Percentiles rank a stretch among this genome's conserved stretches.
These are phyloP conservation scores for Temnothorax longispinosus DNA, from an alignment of 1,140 invertebrate species.

Conservation along the genomic window DNA sequence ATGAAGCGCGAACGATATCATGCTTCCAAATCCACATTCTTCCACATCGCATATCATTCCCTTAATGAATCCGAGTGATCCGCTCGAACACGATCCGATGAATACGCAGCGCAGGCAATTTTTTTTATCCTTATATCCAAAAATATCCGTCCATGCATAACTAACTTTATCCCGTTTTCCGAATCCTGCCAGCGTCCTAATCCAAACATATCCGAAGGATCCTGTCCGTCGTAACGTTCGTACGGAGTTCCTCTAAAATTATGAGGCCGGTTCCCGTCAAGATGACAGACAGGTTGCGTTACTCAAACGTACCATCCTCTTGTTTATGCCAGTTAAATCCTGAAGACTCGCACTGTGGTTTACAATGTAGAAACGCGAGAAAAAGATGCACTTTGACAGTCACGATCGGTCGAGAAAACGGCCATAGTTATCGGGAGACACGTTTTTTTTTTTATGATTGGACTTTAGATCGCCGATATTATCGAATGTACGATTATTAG, in stretches of 20 bases:
- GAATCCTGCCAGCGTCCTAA: conserved; percentile 70
- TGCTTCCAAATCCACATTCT: conserved; percentile 79
- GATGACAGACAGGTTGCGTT: conserved; percentile 61
- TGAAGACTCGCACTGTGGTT: conserved; percentile 54
- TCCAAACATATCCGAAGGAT: conserved; percentile 70
- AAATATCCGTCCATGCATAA: conserved; percentile 72
- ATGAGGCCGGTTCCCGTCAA: conserved; percentile 63
- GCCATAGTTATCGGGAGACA: background rate
- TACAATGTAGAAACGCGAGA: conserved; percentile 36
- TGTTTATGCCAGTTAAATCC: conserved; percentile 58
- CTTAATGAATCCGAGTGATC: conserved; percentile 69
- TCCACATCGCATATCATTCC: conserved; percentile 63
- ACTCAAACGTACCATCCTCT: conserved; percentile 67
- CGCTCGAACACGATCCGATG: conserved; percentile 70
- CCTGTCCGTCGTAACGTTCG: conserved; percentile 65
- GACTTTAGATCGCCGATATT: conserved; percentile 33
- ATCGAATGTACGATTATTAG: conserved; percentile 17
- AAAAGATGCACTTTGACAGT: conserved; percentile 57
- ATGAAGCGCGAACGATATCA: conserved; percentile 70
- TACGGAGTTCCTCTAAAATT: conserved; percentile 69
- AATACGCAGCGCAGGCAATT: conserved; percentile 71
- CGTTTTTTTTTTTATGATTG: conserved; percentile 22
- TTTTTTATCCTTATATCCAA: conserved; percentile 79
- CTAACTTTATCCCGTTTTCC: conserved; percentile 68
- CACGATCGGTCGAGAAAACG: conserved; percentile 37